These are phyloP conservation scores for Heteropelma amictum DNA, from an alignment of 2,888 invertebrate species.

Conservation along the genomic window DNA sequence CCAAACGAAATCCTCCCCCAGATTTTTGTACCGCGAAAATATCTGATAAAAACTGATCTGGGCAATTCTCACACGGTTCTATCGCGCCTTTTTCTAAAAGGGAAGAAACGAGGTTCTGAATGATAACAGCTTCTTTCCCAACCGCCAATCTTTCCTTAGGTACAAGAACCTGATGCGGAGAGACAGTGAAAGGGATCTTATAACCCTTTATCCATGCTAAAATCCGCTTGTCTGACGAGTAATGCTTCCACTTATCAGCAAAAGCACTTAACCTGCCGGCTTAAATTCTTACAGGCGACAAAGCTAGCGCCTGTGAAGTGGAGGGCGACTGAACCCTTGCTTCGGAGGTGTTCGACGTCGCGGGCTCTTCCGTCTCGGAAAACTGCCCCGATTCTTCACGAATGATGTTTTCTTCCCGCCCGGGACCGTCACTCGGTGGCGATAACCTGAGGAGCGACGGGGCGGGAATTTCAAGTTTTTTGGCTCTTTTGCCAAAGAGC, in stretches of 20 bases:
- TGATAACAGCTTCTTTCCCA: background rate
- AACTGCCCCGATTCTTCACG: constrained; percentile 1
- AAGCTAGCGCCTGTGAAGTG: constrained; percentile 11
- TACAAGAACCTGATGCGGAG: background rate
- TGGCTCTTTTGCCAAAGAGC: background rate
- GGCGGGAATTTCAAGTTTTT: constrained; percentile 48
- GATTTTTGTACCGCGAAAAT: background rate
- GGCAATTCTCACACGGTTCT: background rate
- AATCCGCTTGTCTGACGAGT: constrained; percentile 36
- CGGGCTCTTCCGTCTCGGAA: constrained; percentile 19
- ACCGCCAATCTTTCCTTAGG: background rate
- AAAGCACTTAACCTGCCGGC: constrained; percentile 46
- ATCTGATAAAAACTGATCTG: background rate
- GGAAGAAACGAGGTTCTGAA: background rate
- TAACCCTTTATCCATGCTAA: constrained; percentile 1
- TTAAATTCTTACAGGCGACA: constrained; percentile 38
- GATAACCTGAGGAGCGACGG: constrained; percentile 21
- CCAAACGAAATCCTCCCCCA: no score
- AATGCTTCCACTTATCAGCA: constrained; percentile 3
- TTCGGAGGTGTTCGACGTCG: background rate
- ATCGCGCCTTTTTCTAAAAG: background rate
- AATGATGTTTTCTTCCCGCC: background rate
- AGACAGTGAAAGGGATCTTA: background rate
- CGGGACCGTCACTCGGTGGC: background rate
- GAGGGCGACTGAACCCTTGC: background rate